Percentiles rank a stretch among this genome's conserved stretches.
phyloP scores from a whole-genome alignment of 2,797 vertebrate species.

The Thalassophryne amazonica region DNA sequence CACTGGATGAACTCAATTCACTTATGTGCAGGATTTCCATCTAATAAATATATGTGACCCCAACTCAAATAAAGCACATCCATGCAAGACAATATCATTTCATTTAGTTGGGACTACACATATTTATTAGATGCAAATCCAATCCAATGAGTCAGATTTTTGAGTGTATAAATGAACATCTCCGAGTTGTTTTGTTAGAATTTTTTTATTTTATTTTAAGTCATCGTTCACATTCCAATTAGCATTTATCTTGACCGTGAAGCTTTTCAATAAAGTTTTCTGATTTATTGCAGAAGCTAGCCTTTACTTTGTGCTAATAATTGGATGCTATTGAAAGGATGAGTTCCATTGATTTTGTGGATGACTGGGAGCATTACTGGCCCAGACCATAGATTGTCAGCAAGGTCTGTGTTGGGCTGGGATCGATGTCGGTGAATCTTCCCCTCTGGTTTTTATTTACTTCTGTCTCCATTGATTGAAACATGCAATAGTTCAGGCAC shows the following conservation, averaged over 20 bases:
- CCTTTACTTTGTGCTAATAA: conserved; percentile 93
- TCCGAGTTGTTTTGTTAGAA: conserved; percentile 32
- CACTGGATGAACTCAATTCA: no score
- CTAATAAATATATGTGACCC: no score
- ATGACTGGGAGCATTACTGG: conserved; percentile 90
- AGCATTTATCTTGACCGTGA: conserved; percentile 82
- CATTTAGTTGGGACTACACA: no score
- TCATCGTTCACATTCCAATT: conserved; percentile 79
- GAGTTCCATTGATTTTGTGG: conserved; percentile 96
- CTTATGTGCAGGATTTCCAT: no score
- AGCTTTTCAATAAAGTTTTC: conserved; percentile 86
- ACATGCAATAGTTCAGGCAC: conserved; percentile 81
- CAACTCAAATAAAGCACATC: no score
- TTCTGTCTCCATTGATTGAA: conserved; percentile 88
- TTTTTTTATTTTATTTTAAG: conserved; percentile 48
- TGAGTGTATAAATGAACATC: conserved; percentile 13
- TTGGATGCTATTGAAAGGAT: conserved; percentile 98
- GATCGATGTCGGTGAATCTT: conserved; percentile 92
- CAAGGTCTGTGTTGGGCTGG: conserved; percentile 85
- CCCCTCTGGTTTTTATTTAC: conserved; percentile 85
- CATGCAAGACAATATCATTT: no score
- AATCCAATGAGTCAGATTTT: no score
- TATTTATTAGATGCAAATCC: no score
- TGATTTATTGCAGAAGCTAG: conserved; percentile 89
- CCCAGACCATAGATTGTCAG: conserved; percentile 87